Base-by-base conservation (phyloP, 2,797 vertebrate species). In the Gymnoscopelus braueri region DNA sequence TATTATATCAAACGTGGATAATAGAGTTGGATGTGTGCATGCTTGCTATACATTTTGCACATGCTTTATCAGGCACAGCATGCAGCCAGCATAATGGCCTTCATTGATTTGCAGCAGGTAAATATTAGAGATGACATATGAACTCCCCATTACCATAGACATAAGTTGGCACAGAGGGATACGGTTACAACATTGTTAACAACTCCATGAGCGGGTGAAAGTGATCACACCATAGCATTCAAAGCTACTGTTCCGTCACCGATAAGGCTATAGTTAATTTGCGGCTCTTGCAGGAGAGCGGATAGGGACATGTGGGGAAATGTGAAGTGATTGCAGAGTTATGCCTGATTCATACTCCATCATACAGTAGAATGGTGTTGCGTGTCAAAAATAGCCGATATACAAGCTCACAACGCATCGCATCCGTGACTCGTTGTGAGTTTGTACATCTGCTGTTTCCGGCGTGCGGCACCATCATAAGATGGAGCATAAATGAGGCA, bases 251-350 rank as follows among this genome's bases (percentile, higher is more conserved):
- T 81, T 69, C 74, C 35, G 0, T 56, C 66, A 23, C 75, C 55
- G 84, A 86, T 82, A 84, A 84, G 67, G 57, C 61, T 58, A 51
- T 29, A 51, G 69, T 81, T 87, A 78, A 82, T 89, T 86, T 84
- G 77, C 64, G 49, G 78, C 58, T 57, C 51, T 66, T 76, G 74
- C 82, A 81, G 69, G 79, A 61, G 71, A 80, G 82, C 68, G 84
- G 80, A 85, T 79, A 79, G 77, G 78, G 68, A 87, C 71, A 78
- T 13, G 32, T 76, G 68, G 68, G 78, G 83, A 84, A 90, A 89
- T 87, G 81, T 76, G 78, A 87, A 85, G 80, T 92, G 88, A 91
- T 91, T 91, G 85, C 83, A 68, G 54, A 84, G 88, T 90, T 87
- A 44, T 44, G 39, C 3, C 7, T 44, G 39, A 44, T 44, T 44